These are phyloP conservation scores for Prinia subflava DNA, from an alignment of 2,113 vertebrate species.

Conservation along the genomic window DNA sequence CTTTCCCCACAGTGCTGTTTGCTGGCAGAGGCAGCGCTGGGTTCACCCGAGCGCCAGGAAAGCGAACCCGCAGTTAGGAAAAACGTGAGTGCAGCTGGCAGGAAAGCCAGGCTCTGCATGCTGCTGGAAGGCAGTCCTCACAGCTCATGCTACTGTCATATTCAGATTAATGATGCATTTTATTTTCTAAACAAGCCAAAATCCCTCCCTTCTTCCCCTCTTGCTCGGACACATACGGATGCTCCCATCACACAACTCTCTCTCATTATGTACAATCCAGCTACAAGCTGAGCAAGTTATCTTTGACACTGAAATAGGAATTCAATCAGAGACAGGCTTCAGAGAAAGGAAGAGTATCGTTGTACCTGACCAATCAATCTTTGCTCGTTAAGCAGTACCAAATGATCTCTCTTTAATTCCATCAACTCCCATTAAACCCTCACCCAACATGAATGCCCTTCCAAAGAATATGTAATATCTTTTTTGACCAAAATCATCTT, in stretches of 20 bases:
- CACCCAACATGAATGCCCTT: not conserved
- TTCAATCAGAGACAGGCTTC: not conserved
- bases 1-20: not conserved
- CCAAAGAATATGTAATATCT: not conserved
- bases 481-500: not conserved
- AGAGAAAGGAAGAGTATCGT: not conserved
- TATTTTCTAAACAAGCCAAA: constrained; percentile 32
- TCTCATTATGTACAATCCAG: not conserved
- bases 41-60: not conserved
- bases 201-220: not conserved
- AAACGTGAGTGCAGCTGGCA: not conserved
- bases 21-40: not conserved
- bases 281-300: not conserved
- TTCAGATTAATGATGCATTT: constrained; percentile 46
- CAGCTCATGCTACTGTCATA: constrained; percentile 21
- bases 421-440: not conserved
- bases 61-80: not conserved
- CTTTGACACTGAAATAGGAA: not conserved
- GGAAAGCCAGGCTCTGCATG: not conserved
- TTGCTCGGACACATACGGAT: not conserved
- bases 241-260: not conserved
- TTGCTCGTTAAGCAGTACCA: not conserved
- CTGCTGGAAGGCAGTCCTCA: not conserved
- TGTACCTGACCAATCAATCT: not conserved
- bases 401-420: not conserved